These are phyloP conservation scores for Drosophila quasianomalipes DNA, from an alignment of 2,888 invertebrate genomes.

Conservation along the genomic window DNA sequence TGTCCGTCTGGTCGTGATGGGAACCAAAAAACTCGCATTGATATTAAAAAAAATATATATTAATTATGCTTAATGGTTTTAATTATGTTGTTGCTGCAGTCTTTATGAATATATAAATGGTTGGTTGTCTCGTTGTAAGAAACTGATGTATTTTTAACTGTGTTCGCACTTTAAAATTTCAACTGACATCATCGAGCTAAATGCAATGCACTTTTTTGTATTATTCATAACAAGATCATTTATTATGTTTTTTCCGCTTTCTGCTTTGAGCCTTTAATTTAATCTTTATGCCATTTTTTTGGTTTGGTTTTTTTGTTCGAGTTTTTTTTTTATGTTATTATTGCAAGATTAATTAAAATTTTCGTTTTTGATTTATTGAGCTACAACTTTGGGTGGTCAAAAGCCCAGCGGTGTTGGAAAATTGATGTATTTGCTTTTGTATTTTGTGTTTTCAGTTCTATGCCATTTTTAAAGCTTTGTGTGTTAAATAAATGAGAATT, in stretches of 20 bases:
- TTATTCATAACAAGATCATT: slow-evolving; percentile 42
- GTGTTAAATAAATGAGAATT: slow-evolving; percentile 17
- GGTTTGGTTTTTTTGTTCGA: slow-evolving; percentile 17
- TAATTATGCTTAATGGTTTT: slow-evolving; percentile 48
- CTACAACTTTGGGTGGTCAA: slow-evolving; percentile 41
- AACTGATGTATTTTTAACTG: slow-evolving; percentile 40
- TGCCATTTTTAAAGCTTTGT: slow-evolving; percentile 10
- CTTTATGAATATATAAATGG: slow-evolving; percentile 18
- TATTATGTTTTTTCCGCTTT: slow-evolving; percentile 45
- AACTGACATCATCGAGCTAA: slow-evolving; percentile 52
- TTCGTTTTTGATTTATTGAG: slow-evolving; percentile 66
- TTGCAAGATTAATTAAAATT: slow-evolving; percentile 64
- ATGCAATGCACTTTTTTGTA: slow-evolving; percentile 39
- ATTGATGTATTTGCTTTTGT: neutral
- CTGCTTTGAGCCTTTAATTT: slow-evolving; percentile 31
- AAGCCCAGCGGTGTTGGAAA: slow-evolving; percentile 15
- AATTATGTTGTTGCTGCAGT: slow-evolving; percentile 25
- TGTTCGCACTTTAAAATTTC: slow-evolving; percentile 41
- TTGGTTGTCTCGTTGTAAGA: slow-evolving; percentile 10
- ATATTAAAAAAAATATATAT: slow-evolving; percentile 45
- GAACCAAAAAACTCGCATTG: slow-evolving; percentile 52
- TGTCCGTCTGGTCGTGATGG: slow-evolving; percentile 39
- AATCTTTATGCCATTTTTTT: slow-evolving; percentile 28
- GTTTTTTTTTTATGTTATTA: slow-evolving; percentile 21
- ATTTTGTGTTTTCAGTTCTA: slow-evolving; percentile 12